Conservation (phyloP, 1,140 invertebrate genomes). For the Tetragnatha versicolor region DNA sequence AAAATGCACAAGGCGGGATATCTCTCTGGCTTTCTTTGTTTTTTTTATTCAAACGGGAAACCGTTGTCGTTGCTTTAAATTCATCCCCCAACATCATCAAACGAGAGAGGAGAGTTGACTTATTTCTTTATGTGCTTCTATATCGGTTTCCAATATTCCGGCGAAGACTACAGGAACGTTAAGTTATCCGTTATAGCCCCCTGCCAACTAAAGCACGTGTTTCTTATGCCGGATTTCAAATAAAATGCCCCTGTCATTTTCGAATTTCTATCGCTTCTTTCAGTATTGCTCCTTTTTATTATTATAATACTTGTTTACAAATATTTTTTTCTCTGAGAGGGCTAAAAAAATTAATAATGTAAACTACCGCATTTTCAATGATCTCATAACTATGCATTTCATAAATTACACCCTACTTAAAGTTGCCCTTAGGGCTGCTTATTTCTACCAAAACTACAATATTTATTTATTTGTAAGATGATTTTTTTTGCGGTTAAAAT, state of each 20-base stretch:
- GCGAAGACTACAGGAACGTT: conserved; percentile 27
- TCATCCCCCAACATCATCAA: conserved; percentile 48
- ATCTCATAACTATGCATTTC: too few species aligned
- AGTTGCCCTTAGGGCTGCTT: too few species aligned
- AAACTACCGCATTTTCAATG: too few species aligned
- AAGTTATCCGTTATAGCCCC: conserved; percentile 23
- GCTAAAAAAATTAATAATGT: background rate
- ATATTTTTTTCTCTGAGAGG: background rate
- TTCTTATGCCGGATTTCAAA: conserved; percentile 8
- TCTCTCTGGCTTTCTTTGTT: conserved; percentile 10
- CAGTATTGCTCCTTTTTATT: background rate
- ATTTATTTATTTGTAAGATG: too few species aligned
- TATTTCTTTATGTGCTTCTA: conserved; percentile 27
- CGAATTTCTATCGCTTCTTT: background rate
- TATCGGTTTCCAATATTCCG: conserved; percentile 49
- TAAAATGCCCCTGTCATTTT: conserved; percentile 31
- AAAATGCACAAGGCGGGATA: conserved; percentile 6
- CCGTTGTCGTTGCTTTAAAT: conserved; percentile 31
- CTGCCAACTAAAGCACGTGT: conserved; percentile 1
- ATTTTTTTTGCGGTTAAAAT: too few species aligned
- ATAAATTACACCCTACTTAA: too few species aligned
- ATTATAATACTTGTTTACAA: background rate
- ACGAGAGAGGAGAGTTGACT: conserved; percentile 33
- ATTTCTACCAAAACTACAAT: too few species aligned
- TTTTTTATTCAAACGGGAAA: conserved; percentile 42